Base-by-base conservation (phyloP, 1,140 invertebrate genomes). In the Drosophila rhopaloa region DNA sequence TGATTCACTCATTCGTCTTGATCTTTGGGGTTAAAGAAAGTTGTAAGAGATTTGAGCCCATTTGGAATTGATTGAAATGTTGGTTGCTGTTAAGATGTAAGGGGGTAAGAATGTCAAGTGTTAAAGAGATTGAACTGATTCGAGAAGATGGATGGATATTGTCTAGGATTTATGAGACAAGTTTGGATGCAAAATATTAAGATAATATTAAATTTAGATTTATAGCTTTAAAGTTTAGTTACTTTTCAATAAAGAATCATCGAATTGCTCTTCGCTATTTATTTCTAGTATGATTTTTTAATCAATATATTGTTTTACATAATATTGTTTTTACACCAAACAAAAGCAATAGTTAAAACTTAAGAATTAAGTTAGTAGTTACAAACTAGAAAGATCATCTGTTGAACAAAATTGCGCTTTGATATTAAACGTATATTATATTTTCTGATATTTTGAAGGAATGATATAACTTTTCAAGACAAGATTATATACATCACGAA, bases 21-120 rank as follows among this genome's bases (percentile, higher is more conserved):
- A 74, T 61, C 63, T 62, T 40, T 50, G 46, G 70, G 79, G 82
- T 88, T 81, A 88, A 85, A 79, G 82, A 85, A 86, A 88, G 85
- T 78, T 50, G 35, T 2, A 63, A 79, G 62, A 83, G 75, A 75
- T 66, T 76, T 66, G 16, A 76, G 58, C 41, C 29, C 61, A 51
- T 77, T 50, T 53, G 43, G 47, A 54, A 41, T 63, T 71, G 59
- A 78, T 78, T 71, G 59, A 78, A 74, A 40, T 62, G 66, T 41
- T 65, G 41, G 29, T 8, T 32, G 29, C 53, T 2, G n/a, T n/a
- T 3, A 27, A 47, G 24, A 44, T 53, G 4, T 40, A 8, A 32
- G 27, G 35, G 56, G 37, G 48, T 38, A 58, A 29, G 54, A 46
- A 53, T 44, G 56, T 50, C 54, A 60, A 48, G 51, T 74, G 71